Base-by-base conservation (phyloP, 2,113 vertebrate species). In the Melospiza melodia region DNA sequence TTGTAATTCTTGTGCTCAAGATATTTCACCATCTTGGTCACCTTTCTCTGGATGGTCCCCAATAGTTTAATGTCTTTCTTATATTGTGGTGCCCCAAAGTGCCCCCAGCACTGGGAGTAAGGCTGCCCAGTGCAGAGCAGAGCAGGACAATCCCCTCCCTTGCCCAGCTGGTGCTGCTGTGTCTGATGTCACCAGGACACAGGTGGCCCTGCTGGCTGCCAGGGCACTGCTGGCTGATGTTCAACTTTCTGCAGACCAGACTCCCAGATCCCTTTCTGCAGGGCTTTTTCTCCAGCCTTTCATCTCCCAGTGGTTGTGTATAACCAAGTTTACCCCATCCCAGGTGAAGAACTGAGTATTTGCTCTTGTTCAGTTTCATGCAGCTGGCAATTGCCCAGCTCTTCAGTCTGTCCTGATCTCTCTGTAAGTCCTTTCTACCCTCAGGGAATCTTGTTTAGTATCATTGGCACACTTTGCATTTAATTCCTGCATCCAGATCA, bases 141-240 rank as follows among this genome's bases (percentile, higher is more conserved):
- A 80, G 33, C 0, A 0, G 28, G 28, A 68, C 46, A 46, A 18
- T 54, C 24, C 28, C 17, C 23, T 54, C 25, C 31, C 17, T 22
- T 51, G 44, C 62, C 16, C 2, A 0, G 43, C 16, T 35, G 37
- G 4, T 0, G 1, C 14, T 59, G 35, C 16, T 75, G 71, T 8
- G 10, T 43, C 43, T 35, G 62, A 31, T 35, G 16, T 2, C 46
- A 6, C 33, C 23, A 46, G 69, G 52, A 59, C 52, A 67, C 0
- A 0, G 1, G 0, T 44, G 35, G 21, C 12, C 5, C 58, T 44
- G 33, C 68, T 67, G 77, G 19, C 86, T 73, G 27, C 37, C 52
- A 44, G 61, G 33, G 33, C 61, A 41, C 39, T n/a, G 37, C 46
- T 82, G 24, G 0, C 28, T 61, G 48, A 8, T 0, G 0, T 19